Evolutionary conservation across 1,140 invertebrate genomes (phyloP).

Genomic region (Bradynema listronoti): DNA sequence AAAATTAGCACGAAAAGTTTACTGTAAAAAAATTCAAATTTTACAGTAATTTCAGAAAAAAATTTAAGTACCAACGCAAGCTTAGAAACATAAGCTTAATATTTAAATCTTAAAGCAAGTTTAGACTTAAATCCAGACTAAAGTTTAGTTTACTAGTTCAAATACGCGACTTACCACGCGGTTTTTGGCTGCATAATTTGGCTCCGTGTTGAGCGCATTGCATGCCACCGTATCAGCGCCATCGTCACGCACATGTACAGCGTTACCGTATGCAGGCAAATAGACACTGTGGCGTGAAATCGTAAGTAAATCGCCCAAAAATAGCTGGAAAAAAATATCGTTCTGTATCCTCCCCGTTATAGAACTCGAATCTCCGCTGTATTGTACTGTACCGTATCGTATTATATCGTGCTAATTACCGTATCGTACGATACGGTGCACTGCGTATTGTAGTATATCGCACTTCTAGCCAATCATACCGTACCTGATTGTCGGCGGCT

Average conservation of each 20-base stretch:
- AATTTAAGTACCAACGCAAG: not conserved
- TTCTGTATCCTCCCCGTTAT: too few relatives aligned
- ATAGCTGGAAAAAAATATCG: constrained; percentile 36
- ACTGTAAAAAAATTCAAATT: constrained; percentile 16
- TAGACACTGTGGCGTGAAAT: constrained; percentile 42
- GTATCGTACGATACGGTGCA: too few relatives aligned
- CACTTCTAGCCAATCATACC: too few relatives aligned
- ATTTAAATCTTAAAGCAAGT: constrained; percentile 6
- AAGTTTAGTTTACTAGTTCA: not conserved
- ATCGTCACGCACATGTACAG: constrained; percentile 42
- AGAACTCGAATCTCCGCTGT: too few relatives aligned
- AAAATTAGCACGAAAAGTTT: constrained; percentile 37
- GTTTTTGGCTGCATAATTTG: constrained; percentile 38
- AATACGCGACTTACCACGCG: constrained; percentile 25
- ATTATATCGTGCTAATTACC: too few relatives aligned
- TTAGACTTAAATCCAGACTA: not conserved
- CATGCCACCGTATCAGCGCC: constrained; percentile 48
- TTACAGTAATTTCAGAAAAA: too few relatives aligned
- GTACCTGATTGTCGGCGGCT: not conserved
- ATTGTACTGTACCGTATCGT: too few relatives aligned
- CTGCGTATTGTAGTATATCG: too few relatives aligned
- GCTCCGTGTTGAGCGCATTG: constrained; percentile 44
- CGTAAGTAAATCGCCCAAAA: constrained; percentile 41
- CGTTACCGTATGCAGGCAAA: constrained; percentile 46
- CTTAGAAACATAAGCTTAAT: not conserved